Base-by-base conservation (phyloP, 1,140 invertebrate species). In the Gonioctena quinquepunctata region DNA sequence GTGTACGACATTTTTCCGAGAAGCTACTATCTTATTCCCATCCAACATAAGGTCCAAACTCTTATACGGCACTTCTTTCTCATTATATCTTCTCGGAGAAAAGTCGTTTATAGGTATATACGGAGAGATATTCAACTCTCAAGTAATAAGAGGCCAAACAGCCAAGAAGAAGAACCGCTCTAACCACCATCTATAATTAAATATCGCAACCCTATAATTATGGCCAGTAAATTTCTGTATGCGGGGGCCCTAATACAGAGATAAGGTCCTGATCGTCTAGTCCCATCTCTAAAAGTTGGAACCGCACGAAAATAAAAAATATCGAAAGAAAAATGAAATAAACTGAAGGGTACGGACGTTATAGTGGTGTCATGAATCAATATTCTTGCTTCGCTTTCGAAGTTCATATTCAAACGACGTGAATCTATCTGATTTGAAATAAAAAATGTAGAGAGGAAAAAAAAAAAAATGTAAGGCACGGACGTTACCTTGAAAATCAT, bases 191-290 rank as follows among this genome's bases (percentile, higher is more conserved):
- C 81, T 83, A 80, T 82, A 83, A 83, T 83, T 83, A 83, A 83
- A 83, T 82, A 83, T 83, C 81, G 82, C 80, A 66, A 82, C 82
- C 82, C 82, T 83, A 79, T 82, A 83, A 83, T 83, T 83, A 83
- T 80, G 80, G 79, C 70, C 81, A 83, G 82, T 83, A 83, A 83
- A 83, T 83, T 83, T 83, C 82, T 80, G 78, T 77, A 79, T 81
- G 82, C 81, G 80, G 82, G 81, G 82, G 77, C 82, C 78, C 71
- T 64, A 66, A 61, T 69, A 64, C 61, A 70, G 59, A 78, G 80
- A 80, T 81, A 80, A 78, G 70, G 73, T 67, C 74, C 73, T 62
- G 66, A 76, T 77, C 74, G 77, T 76, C 69, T 79, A 77, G 75
- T 76, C 77, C 74, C 77, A 77, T 78, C 77, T 74, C 54, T 68